phyloP scores from a whole-genome alignment of 2,888 invertebrate species.

The Melieria crassipennis region DNA sequence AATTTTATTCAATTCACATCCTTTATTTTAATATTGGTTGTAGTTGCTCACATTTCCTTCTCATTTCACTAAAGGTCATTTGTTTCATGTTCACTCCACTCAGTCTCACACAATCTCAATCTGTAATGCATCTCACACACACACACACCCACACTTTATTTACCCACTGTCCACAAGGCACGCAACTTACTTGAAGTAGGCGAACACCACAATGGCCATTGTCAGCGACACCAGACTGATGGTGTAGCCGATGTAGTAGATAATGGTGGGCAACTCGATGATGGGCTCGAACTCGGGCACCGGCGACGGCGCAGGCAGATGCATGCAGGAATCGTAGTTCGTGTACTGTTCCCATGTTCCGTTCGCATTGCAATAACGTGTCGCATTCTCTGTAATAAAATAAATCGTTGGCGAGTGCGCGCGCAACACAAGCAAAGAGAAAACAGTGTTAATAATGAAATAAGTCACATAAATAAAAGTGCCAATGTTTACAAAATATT shows the following conservation, averaged over 20 bases:
- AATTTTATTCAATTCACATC: too few species aligned
- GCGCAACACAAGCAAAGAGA: background rate
- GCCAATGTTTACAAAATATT: background rate
- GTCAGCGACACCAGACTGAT: slow-evolving; percentile 83
- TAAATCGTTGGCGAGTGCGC: background rate
- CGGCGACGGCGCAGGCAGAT: slow-evolving; percentile 69
- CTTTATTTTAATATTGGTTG: too few species aligned
- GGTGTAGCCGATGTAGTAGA: slow-evolving; percentile 87
- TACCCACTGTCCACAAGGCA: background rate
- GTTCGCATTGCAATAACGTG: slow-evolving; percentile 77
- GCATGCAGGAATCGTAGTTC: slow-evolving; percentile 77
- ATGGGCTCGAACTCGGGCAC: slow-evolving; percentile 68
- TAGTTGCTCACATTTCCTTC: too few species aligned
- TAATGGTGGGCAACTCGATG: slow-evolving; percentile 77
- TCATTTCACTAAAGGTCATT: too few species aligned
- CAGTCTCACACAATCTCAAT: too few species aligned
- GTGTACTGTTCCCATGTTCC: slow-evolving; percentile 87
- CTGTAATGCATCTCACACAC: background rate
- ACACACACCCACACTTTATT: background rate
- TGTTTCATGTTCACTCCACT: too few species aligned
- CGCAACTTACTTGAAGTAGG: slow-evolving; percentile 72
- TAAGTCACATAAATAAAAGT: background rate
- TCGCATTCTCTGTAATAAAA: slow-evolving; percentile 79
- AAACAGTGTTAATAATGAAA: background rate
- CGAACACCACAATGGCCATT: slow-evolving; percentile 85